Evolutionary conservation across 2,113 vertebrate genomes (phyloP).

Genomic region (Fregata magnificens): DNA sequence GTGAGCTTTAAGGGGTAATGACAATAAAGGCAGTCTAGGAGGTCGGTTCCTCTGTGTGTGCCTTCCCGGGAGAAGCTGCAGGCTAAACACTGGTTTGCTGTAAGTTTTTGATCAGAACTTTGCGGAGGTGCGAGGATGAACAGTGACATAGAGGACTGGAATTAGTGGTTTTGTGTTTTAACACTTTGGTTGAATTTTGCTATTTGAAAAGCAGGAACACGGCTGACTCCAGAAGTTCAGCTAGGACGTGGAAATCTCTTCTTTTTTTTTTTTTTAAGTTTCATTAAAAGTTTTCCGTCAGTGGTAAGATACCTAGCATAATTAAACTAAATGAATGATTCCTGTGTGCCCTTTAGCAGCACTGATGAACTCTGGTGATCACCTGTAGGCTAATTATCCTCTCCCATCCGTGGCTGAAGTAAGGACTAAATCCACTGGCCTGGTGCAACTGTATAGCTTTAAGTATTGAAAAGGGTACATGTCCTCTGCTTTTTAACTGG

Average conservation of each 20-base stretch:
- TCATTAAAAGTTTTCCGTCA: not conserved
- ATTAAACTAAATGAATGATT: not conserved
- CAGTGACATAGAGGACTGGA: not conserved
- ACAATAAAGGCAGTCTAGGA: not conserved
- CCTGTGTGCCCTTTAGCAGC: not conserved
- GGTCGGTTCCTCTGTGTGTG: not conserved
- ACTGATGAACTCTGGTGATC: not conserved
- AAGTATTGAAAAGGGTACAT: not conserved
- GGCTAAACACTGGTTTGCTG: not conserved
- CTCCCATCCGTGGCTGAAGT: not conserved
- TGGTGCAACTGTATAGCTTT: not conserved
- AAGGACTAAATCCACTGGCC: not conserved
- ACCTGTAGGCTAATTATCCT: not conserved
- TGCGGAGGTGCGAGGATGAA: not conserved
- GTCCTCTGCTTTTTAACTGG: not conserved
- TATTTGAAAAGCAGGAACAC: not conserved
- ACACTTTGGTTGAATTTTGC: not conserved
- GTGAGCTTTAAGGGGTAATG: not conserved
- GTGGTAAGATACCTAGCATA: not conserved
- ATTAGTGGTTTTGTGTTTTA: not conserved
- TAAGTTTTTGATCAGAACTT: not conserved
- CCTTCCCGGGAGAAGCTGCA: not conserved
- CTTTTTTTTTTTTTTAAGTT: too few relatives aligned
- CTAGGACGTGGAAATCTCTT: rapidly evolving
- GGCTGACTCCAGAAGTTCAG: not conserved